Evolutionary conservation across 2,797 vertebrate genomes (phyloP), one percentile per base, ranked within the genome.

Genomic region (Psittacula echo): DNA sequence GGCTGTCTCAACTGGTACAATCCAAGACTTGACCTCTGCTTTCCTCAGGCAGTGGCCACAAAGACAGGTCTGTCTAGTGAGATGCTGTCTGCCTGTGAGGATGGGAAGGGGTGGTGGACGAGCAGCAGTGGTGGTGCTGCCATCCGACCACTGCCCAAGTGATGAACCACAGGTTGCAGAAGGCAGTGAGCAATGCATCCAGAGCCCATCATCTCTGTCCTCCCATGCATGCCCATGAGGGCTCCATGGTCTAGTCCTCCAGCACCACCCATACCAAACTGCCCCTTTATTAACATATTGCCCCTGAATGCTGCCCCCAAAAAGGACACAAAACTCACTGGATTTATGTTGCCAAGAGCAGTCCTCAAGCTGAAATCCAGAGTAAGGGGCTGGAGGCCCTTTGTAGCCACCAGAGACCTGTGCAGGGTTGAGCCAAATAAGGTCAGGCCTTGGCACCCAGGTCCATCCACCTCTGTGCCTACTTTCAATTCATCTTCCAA

Each of bases 101-200:
- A 27, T 51, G 37, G 77, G 70, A 78, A 68, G 42, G 53, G 37
- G 48, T 3, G 10, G 61, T 29, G 39, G 65, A 41, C 15, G 39
- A 44, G 56, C 30, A 62, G 53, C 48, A 58, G 15, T 4, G 7
- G 6, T 1, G 4, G 68, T 54, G 45, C 70, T 84, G 70, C 74
- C 37, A 21, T 61, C 24, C 48, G 76, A 56, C 21, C 44, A 7
- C 37, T 42, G 19, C 6, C 8, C 14, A 11, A 56, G n/a, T 4
- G n/a, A 68, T 0, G 4, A 56, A n/a, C 41, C 24, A 18, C 2
- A 41, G 67, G 32, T 34, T 2, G 17, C 2, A 1, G 9, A 44
- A n/a, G 23, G 65, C 60, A 86, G 27, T 2, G 34, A 48, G 26
- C 42, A 47, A 51, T 4, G 1, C 0, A 1, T 47, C 65, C 30